A percentile compares a stretch with the other conserved stretches of the same genome.
phyloP scores from a whole-genome alignment of 37 sponge, comb jelly and placozoan genomes.

The Halichondria panicea region DNA sequence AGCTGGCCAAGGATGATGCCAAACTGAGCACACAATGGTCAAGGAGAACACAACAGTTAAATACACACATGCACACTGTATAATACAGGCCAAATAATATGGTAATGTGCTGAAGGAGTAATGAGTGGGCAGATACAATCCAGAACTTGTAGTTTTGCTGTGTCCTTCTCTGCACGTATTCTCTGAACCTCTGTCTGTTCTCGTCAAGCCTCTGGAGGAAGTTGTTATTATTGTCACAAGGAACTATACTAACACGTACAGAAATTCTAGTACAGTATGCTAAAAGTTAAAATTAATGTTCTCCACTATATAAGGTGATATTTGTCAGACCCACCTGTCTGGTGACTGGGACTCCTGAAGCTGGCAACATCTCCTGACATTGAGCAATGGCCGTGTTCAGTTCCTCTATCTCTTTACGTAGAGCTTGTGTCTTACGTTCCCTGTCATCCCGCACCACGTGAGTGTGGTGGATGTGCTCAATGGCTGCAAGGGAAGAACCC shows the following conservation, averaged over 20 bases:
- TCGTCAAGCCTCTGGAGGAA: slow-evolving; percentile 70
- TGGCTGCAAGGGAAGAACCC: slow-evolving; percentile 40
- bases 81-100: neutral
- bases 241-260: too few species aligned
- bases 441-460: slow-evolving; percentile 49
- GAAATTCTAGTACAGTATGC: neutral
- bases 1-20: slow-evolving; percentile 78
- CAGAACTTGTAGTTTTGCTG: slow-evolving; percentile 87
- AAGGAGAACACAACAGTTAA: slow-evolving; percentile 7
- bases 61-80: neutral
- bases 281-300: neutral
- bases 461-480: slow-evolving; percentile 64
- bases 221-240: neutral
- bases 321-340: slow-evolving; percentile 72
- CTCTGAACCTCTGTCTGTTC: slow-evolving; percentile 65
- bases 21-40: slow-evolving; percentile 57
- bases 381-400: slow-evolving; percentile 62
- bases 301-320: neutral
- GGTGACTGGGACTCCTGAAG: slow-evolving; percentile 82
- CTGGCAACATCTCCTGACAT: slow-evolving; percentile 84
- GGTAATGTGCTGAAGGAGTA: too few species aligned
- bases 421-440: slow-evolving; percentile 43
- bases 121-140: slow-evolving; percentile 88
- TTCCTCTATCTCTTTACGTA: slow-evolving; percentile 48
- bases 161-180: slow-evolving; percentile 71